phyloP scores from a whole-genome alignment of 2,113 vertebrate genomes.

The Nyctereutes procyonoides region DNA sequence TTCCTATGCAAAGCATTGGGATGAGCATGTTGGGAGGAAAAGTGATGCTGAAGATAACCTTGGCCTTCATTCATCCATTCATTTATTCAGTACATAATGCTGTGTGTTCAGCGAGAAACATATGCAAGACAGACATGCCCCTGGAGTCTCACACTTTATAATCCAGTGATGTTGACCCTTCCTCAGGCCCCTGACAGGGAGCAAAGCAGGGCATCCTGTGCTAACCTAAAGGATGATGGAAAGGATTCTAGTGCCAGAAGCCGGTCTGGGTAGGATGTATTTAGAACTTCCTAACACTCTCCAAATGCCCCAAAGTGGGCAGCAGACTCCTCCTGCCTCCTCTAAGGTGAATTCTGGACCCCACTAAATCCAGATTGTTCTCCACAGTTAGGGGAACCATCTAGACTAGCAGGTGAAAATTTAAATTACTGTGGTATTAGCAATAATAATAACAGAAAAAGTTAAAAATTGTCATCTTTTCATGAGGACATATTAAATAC shows the following conservation, averaged over 20 bases:
- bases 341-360: not conserved
- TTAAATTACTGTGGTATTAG: not conserved
- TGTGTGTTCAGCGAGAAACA: not conserved
- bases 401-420: not conserved
- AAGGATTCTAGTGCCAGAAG: not conserved
- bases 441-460: not conserved
- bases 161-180: no score
- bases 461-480: not conserved
- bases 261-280: not conserved
- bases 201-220: not conserved
- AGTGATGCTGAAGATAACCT: not conserved
- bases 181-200: no score
- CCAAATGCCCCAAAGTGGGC: not conserved
- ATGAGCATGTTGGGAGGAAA: not conserved
- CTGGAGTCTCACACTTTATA: not conserved
- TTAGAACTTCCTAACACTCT: not conserved
- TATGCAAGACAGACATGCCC: not conserved
- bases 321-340: not conserved
- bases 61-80: not conserved
- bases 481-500: not conserved
- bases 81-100: not conserved
- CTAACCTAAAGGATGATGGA: not conserved
- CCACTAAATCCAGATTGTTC: not conserved
- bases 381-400: not conserved
- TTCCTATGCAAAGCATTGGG: not conserved